Conservation (phyloP, 1,140 invertebrate species). For the Nomia melanderi region DNA sequence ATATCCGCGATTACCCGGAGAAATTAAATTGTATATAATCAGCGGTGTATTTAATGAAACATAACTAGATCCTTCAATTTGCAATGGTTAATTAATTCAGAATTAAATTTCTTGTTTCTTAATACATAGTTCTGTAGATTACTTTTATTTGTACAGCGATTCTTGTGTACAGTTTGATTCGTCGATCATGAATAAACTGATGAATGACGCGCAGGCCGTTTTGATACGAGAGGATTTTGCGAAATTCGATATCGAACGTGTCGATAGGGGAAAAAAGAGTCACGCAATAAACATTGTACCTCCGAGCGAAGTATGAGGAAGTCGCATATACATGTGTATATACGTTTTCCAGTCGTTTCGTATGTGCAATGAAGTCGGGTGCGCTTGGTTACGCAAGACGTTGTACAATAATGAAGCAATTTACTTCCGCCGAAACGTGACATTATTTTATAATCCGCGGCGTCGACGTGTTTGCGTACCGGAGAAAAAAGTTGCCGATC, state of each 20-base stretch:
- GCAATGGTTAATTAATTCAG: too few relatives aligned
- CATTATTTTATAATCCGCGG: conserved; percentile 47
- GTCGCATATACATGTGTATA: conserved; percentile 13
- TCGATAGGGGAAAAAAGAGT: conserved; percentile 12
- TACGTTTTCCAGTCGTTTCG: conserved; percentile 33
- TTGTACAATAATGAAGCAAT: conserved; percentile 50
- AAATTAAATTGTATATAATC: too few relatives aligned
- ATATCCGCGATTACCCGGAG: too few relatives aligned
- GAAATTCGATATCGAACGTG: not conserved
- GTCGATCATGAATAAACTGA: too few relatives aligned
- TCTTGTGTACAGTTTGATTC: too few relatives aligned
- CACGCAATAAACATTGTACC: conserved; percentile 28
- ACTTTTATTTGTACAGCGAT: too few relatives aligned
- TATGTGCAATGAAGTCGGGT: conserved; percentile 32
- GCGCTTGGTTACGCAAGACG: conserved; percentile 18
- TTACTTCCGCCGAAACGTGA: conserved; percentile 53
- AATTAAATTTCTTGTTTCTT: too few relatives aligned
- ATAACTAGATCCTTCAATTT: too few relatives aligned
- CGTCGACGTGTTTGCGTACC: conserved; percentile 46
- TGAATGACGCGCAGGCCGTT: too few relatives aligned
- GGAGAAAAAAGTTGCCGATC: conserved; percentile 51
- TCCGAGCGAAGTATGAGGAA: conserved; percentile 35
- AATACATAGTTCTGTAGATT: too few relatives aligned
- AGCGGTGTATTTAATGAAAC: too few relatives aligned
- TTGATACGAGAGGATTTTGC: too few relatives aligned